Percentiles rank a stretch among this genome's conserved stretches.
These are phyloP conservation scores for Dromaius novaehollandiae DNA, from an alignment of 2,113 vertebrate species.

Conservation along the genomic window DNA sequence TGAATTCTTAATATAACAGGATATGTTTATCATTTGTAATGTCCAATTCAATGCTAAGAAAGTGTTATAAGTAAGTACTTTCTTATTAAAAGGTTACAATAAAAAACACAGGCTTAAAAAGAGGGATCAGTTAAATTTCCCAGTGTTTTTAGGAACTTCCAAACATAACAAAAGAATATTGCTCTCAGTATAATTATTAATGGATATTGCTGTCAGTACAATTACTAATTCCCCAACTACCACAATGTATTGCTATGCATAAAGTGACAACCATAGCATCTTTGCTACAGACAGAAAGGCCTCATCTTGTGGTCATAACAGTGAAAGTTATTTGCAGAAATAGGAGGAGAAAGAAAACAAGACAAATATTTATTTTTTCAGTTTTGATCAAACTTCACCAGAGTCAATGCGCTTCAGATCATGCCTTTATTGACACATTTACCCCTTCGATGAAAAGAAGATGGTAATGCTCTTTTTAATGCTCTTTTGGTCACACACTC, in stretches of 20 bases:
- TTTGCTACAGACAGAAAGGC: neutral
- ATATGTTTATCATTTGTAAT: neutral
- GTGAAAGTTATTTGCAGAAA: neutral
- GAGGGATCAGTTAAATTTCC: slow-evolving; percentile 7
- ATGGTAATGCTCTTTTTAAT: neutral
- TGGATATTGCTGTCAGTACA: neutral
- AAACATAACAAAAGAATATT: neutral
- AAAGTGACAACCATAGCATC: neutral
- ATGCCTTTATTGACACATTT: neutral
- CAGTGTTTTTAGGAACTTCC: neutral
- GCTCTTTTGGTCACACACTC: neutral
- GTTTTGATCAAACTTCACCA: neutral
- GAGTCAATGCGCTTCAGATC: neutral
- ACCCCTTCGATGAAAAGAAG: neutral
- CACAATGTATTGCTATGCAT: neutral
- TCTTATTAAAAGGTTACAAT: neutral
- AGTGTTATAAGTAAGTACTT: neutral
- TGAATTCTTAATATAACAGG: neutral
- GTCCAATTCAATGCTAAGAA: neutral
- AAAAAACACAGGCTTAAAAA: slow-evolving; percentile 46
- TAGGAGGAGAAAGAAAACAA: neutral
- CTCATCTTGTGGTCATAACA: neutral
- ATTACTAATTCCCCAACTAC: slow-evolving; percentile 21
- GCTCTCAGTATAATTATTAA: too few species aligned
- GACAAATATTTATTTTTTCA: neutral